Evolutionary conservation across 2,888 invertebrate species (phyloP), one percentile per base, ranked within the genome.

Genomic region (Callyntrura guangdongensis): DNA sequence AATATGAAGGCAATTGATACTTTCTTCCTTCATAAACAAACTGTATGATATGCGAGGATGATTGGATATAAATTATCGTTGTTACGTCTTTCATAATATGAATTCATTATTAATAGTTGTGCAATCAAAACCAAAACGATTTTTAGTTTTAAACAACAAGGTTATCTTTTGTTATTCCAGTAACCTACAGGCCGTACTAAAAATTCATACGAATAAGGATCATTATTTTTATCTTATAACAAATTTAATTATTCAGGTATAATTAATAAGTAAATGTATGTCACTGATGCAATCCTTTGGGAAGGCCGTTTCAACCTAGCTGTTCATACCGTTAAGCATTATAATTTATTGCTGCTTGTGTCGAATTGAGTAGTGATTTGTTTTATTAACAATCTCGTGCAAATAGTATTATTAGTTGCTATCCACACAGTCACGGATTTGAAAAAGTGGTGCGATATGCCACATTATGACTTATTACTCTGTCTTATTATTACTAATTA

Each of bases 351-450:
- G 27, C 22, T 3, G 11, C 27, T 67, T 72, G 36, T 36, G 36
- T 36, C 36, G 36, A 4, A 36, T 72, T 14, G 11, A 25, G 14
- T n/a, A n/a, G n/a, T n/a, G n/a, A n/a, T n/a, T n/a, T n/a, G n/a
- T n/a, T n/a, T n/a, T n/a, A n/a, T 11, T 12, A 69, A 11, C 11
- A 69, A 69, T 72, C 69, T 36, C 69, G 69, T 20, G 74, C 17
- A 20, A 49, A 74, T 74, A 74, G 74, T 74, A 74, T 74, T 74
- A 49, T 69, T 49, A 45, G 49, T 45, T 74, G 17, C 22, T 67
- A 67, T 9, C 5, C 12, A 67, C 61, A 2, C 27, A 67, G 67
- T 67, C 67, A 67, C 67, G 27, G 27, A 2, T 67, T 64, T 17
- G 20, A 22, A 17, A 61, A 17, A 17, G 61, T 6, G 8, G 36